Evolutionary conservation across 2,113 vertebrate species (phyloP), one percentile per base, ranked within the genome.

Genomic region (Symphodus melops): DNA sequence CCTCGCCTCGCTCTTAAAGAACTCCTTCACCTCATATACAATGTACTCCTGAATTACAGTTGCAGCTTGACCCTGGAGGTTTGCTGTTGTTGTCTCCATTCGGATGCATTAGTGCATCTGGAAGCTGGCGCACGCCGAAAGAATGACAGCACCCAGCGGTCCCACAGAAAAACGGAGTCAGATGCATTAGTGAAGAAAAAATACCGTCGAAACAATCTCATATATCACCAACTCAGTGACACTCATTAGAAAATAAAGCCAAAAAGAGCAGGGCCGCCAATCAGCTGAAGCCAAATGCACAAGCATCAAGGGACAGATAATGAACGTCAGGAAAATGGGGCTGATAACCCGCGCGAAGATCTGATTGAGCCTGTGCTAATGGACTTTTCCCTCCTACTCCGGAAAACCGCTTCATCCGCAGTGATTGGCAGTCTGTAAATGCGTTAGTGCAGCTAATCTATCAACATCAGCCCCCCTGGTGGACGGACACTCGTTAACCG

Each of bases 341-440:
- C 85, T 86, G 92, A 91, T 92, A 92, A 91, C 89, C 73, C 70
- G 74, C 42, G 84, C 81, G 79, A 77, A 92, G 90, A 94, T 93
- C 89, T 90, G 90, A 93, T 94, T 93, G 87, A 90, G 88, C 68
- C 75, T 48, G 78, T 61, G 81, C 93, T 94, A 94, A 94, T 94
- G 94, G 93, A 93, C 88, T 80, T 89, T 88, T 90, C 89, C 92
- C 93, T 91, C 89, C 81, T 63, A 88, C 90, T 91, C 94, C 93
- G 91, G 94, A 94, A 93, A 90, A 88, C 71, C 88, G 87, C 90
- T 91, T 92, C 84, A 88, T 88, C 88, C 75, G 75, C 85, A 59
- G 71, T 93, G 94, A 94, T 93, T 92, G 94, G 90, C 92, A 92
- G 88, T 48, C 92, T 68, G 76, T 90, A 92, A 94, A 89, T 85